Evolutionary conservation across 2,797 vertebrate species (phyloP), one percentile per base, ranked within the genome.

Genomic region (Pelobates cultripes): DNA sequence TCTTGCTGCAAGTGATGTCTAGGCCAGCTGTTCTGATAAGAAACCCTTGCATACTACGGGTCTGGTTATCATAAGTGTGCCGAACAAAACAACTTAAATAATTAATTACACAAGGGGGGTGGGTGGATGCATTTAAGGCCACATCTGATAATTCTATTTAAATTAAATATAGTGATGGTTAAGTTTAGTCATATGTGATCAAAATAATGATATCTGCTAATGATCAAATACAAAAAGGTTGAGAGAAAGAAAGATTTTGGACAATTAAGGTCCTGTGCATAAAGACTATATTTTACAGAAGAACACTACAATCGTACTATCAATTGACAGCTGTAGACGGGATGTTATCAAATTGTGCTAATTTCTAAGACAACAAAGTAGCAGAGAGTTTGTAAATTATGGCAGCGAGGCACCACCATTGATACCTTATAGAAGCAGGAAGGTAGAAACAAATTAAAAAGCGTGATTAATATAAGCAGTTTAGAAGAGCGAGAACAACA

Each of bases 81-180:
- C 28, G 28, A 28, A 28, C 28, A 28, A 28, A 28, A 28, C 28
- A 28, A 28, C 28, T 28, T 28, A 28, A 28, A 28, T 28, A 28
- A 28, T 28, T 28, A 28, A 28, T 28, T 51, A 51, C 10, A 51
- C 2, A 51, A 51, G 47, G 47, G 74, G 47, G 47, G 74, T 45
- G 28, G 42, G 40, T 74, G 78, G 6, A 84, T 83, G 77, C 69
- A 77, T 40, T 84, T 84, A 84, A 84, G 82, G 82, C 82, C 82
- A 79, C 82, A 79, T 45, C 75, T 69, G 71, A 79, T 84, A 71
- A 51, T 70, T 70, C 17, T 53, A 84, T 51, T 73, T 47, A 75
- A 74, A 79, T 53, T 57, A 79, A 71, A 53, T 79, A 47, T 71
- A n/a, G 43, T 60, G 40, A 51, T 74, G 14, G 64, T 44, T 13